These are phyloP conservation scores for Spilarctia lutea DNA, from an alignment of 2,888 invertebrate genomes.

Conservation along the genomic window DNA sequence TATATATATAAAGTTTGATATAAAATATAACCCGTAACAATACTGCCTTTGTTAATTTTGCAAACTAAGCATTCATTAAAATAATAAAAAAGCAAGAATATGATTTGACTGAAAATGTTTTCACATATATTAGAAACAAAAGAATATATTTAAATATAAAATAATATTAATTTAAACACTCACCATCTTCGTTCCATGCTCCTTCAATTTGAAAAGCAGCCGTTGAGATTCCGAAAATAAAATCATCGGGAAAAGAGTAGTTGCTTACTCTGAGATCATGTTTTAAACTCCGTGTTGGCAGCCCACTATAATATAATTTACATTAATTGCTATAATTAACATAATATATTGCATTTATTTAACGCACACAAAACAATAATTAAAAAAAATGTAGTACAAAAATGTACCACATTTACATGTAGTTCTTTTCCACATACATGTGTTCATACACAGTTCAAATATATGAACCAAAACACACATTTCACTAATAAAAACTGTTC, in stretches of 20 bases:
- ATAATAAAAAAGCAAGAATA: neutral
- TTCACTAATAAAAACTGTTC: neutral
- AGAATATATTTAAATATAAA: neutral
- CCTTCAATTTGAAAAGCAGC: constrained; percentile 89
- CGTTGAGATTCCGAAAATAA: constrained; percentile 87
- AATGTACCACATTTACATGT: no score
- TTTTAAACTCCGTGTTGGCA: constrained; percentile 62
- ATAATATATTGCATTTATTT: neutral
- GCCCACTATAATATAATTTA: constrained; percentile 60
- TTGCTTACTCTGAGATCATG: constrained; percentile 66
- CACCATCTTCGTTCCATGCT: constrained; percentile 84
- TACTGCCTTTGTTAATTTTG: neutral
- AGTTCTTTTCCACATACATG: neutral
- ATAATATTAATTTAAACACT: constrained; percentile 18
- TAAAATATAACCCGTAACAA: neutral
- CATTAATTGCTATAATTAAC: neutral
- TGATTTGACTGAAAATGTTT: neutral
- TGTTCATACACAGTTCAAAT: neutral
- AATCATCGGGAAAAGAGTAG: constrained; percentile 84
- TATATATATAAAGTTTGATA: no score
- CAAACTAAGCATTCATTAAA: neutral
- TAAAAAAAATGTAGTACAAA: neutral
- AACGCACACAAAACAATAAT: neutral
- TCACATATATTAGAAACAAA: neutral
- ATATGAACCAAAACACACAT: neutral